Base-by-base conservation (phyloP, 2,113 vertebrate species). In the Silurus asotus region DNA sequence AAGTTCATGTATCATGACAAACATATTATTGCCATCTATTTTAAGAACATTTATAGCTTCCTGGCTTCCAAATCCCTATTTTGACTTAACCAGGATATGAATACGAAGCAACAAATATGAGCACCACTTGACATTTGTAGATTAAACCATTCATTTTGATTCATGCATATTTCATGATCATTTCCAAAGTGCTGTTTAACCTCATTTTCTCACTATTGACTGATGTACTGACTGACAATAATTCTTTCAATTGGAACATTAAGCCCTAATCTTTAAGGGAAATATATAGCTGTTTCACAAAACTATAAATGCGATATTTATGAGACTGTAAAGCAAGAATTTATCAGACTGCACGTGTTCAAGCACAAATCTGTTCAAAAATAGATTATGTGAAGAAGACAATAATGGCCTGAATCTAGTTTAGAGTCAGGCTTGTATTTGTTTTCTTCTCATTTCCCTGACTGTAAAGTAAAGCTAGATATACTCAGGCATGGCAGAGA, bases 81-180 rank as follows among this genome's bases (percentile, higher is more conserved):
- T 88, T 87, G 87, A 92, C 80, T 87, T 89, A 89, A 53, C 84
- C 81, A 88, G 90, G 91, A 91, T 79, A 89, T 83, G 78, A 89
- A 81, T 82, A 91, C 88, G 89, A 72, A 85, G 81, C 89, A 78
- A 85, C 90, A 48, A 17, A 25, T 86, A 91, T 92, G 89, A 81
- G 86, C 72, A 78, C 59, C 87, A 92, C 88, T 88, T 86, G 90
- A 87, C 90, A 70, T 91, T 90, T 91, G 83, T 86, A 92, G 91
- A 90, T 92, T 93, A 85, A 90, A 86, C 84, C 85, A 93, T 93
- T 94, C 90, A 92, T 94, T 94, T 88, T 70, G 79, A 91, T 83
- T 93, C 92, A 92, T 94, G 90, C 92, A 94, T 93, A 93, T 93
- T 94, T 91, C 81, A 93, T 92, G 75, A 88, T 82, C 79, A 84